phyloP scores from a whole-genome alignment of 2,888 invertebrate genomes.

The Drosophila algonquin region DNA sequence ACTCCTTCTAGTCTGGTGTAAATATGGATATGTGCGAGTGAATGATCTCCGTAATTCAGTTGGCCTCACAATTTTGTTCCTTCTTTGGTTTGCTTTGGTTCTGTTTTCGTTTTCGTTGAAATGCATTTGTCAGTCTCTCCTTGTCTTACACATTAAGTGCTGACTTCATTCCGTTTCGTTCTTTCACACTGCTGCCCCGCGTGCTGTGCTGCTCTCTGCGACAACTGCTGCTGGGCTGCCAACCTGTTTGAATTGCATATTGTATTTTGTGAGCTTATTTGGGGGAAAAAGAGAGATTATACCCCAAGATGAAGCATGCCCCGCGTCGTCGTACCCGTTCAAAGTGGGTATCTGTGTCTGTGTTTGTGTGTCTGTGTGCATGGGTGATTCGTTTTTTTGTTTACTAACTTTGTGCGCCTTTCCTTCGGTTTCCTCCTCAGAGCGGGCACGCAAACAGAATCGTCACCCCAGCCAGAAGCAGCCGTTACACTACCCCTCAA shows the following conservation, averaged over 20 bases:
- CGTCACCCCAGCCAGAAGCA: constrained; percentile 23
- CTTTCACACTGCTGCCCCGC: background rate
- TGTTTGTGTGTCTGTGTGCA: constrained; percentile 8
- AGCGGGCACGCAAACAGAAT: constrained; percentile 22
- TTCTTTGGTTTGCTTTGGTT: constrained; percentile 11
- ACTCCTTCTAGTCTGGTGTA: background rate
- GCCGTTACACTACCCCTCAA: constrained; percentile 77
- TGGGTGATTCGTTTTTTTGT: constrained; percentile 1
- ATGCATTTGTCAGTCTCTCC: constrained; percentile 27
- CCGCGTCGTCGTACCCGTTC: constrained; percentile 21
- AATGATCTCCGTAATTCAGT: constrained; percentile 25
- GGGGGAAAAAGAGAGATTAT: constrained; percentile 2
- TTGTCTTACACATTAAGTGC: constrained; percentile 32
- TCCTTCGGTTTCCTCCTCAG: constrained; percentile 5
- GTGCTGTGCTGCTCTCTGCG: background rate
- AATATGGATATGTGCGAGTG: background rate
- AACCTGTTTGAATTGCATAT: constrained; percentile 17
- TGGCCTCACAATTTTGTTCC: constrained; percentile 10
- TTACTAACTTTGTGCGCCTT: background rate
- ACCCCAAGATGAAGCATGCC: constrained; percentile 37
- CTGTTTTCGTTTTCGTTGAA: constrained; percentile 35
- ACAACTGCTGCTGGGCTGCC: constrained; percentile 14
- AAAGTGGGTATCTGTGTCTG: constrained; percentile 22
- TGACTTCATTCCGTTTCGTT: constrained; percentile 11
- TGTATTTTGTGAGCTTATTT: constrained; percentile 2